Conservation (phyloP, 2,797 vertebrate genomes). For the Varecia variegata region DNA sequence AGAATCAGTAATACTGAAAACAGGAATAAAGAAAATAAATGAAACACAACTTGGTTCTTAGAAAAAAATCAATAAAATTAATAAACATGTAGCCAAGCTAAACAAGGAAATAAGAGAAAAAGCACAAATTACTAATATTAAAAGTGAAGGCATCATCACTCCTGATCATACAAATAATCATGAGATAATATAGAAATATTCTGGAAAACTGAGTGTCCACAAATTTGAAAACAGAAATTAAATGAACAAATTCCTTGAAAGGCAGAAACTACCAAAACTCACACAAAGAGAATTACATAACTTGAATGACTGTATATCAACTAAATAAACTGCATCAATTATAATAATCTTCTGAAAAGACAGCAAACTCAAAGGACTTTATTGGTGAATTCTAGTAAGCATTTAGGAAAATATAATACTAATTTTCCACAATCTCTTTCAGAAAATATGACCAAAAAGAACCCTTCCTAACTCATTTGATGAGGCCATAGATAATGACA, state of each 20-base stretch:
- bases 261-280: background rate
- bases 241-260: background rate
- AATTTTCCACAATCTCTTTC: background rate
- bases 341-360: background rate
- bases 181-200: background rate
- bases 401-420: background rate
- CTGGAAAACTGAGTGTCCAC: background rate
- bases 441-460: background rate
- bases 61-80: background rate
- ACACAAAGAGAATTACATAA: background rate
- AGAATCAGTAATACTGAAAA: background rate
- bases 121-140: background rate
- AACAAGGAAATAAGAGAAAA: background rate
- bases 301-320: background rate
- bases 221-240: background rate
- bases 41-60: background rate
- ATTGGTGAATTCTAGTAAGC: background rate
- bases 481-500: background rate
- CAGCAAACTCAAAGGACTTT: background rate
- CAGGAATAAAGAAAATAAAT: background rate
- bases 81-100: background rate
- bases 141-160: background rate
- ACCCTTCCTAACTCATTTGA: background rate
- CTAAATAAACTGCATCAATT: background rate
- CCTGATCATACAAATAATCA: background rate